Percentiles rank a stretch among this genome's conserved stretches.
Evolutionary conservation across 2,113 vertebrate species (phyloP).

Genomic region (Scortum barcoo): DNA sequence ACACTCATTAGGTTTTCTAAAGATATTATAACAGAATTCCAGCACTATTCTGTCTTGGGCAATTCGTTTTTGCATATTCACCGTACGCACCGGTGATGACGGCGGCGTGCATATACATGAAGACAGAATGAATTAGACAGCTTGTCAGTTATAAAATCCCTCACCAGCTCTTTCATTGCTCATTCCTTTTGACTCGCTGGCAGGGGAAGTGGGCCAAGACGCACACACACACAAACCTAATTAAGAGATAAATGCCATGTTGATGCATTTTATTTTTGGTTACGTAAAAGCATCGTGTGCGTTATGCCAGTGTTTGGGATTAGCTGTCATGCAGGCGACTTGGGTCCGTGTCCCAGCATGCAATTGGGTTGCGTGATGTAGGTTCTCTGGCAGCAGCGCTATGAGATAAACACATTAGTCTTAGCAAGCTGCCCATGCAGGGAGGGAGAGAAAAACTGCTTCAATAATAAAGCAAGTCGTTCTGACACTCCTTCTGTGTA

Average conservation of each 20-base stretch:
- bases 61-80: slow-evolving; percentile 59
- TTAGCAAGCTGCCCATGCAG: slow-evolving; percentile 30
- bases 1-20: slow-evolving; percentile 63
- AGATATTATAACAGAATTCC: slow-evolving; percentile 58
- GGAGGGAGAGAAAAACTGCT: slow-evolving; percentile 26
- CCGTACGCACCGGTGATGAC: slow-evolving; percentile 9
- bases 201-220: slow-evolving; percentile 32
- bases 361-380: slow-evolving; percentile 43
- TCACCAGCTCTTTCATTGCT: slow-evolving; percentile 42
- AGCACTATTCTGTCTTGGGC: slow-evolving; percentile 48
- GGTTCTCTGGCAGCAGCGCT: slow-evolving; percentile 32
- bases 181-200: slow-evolving; percentile 55
- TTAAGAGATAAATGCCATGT: slow-evolving; percentile 52
- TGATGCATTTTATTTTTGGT: neutral
- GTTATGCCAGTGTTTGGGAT: slow-evolving; percentile 22
- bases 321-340: slow-evolving; percentile 28
- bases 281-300: slow-evolving; percentile 6
- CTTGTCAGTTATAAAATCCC: slow-evolving; percentile 66
- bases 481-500: neutral
- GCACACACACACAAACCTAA: slow-evolving; percentile 24
- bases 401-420: slow-evolving; percentile 57
- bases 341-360: slow-evolving; percentile 54
- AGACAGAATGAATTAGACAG: slow-evolving; percentile 52
- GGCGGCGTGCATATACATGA: slow-evolving; percentile 32
- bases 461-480: slow-evolving; percentile 27